Evolutionary conservation across 2,113 vertebrate species (phyloP).

Genomic region (Haemorhous mexicanus): DNA sequence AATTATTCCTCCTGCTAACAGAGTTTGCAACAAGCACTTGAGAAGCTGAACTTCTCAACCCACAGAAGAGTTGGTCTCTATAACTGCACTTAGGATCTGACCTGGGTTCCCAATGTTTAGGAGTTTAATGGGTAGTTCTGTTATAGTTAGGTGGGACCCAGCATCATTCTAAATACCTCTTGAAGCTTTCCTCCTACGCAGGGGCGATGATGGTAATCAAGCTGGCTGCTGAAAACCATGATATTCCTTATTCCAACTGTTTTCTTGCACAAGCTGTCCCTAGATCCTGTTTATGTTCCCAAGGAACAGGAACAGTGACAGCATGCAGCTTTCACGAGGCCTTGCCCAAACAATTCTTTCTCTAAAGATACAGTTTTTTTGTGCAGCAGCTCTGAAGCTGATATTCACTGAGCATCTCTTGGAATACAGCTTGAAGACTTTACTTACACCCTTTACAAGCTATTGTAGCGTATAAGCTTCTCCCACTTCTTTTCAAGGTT

Average conservation of each 20-base stretch:
- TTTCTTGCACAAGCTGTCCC: constrained; percentile 69
- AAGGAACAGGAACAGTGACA: constrained; percentile 69
- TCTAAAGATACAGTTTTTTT: constrained; percentile 25
- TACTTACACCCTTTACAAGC: constrained; percentile 3
- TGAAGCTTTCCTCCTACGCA: constrained; percentile 48
- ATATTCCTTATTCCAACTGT: constrained; percentile 69
- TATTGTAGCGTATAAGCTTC: constrained; percentile 14
- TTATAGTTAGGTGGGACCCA: constrained; percentile 1
- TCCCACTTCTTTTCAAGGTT: constrained; percentile 45
- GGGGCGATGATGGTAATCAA: constrained; percentile 53
- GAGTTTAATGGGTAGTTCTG: background rate
- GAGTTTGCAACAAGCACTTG: background rate
- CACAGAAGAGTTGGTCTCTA: background rate
- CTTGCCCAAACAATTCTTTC: constrained; percentile 58
- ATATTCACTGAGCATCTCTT: constrained; percentile 13
- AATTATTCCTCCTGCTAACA: background rate
- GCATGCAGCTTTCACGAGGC: constrained; percentile 63
- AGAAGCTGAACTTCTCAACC: constrained; percentile 15
- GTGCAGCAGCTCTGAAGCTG: constrained; percentile 29
- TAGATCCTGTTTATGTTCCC: constrained; percentile 72
- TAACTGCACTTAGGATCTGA: background rate
- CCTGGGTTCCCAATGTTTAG: background rate
- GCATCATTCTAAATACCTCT: constrained; percentile 51
- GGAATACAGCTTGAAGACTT: constrained; percentile 46
- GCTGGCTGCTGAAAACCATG: constrained; percentile 55